These are phyloP conservation scores for Polyommatus iphigenia DNA, from an alignment of 2,888 invertebrate genomes.

Conservation along the genomic window DNA sequence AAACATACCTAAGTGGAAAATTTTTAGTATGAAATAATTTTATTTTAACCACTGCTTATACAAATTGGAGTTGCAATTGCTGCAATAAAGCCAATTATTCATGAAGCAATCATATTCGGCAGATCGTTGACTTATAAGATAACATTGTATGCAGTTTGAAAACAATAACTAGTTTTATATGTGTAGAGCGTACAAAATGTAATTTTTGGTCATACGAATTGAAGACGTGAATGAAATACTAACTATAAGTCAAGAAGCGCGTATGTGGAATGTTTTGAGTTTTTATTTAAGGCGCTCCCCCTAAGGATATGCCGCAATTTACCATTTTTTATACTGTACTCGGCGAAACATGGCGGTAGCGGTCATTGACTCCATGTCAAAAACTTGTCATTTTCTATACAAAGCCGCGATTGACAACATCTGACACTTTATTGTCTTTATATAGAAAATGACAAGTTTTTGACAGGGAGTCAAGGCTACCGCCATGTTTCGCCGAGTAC, in stretches of 20 bases:
- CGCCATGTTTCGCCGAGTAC: no score
- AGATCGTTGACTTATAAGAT: not conserved
- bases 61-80: not conserved
- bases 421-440: no score
- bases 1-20: not conserved
- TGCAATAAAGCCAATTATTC: not conserved
- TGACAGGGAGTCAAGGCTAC: no score
- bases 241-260: not conserved
- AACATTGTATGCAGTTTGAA: slow-evolving; percentile 7
- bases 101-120: not conserved
- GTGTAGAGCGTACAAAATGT: not conserved
- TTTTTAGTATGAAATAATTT: not conserved
- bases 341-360: no score
- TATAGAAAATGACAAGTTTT: no score
- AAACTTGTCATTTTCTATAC: no score
- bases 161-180: slow-evolving; percentile 11
- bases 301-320: no score
- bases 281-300: not conserved
- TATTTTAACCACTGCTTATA: not conserved
- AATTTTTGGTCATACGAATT: slow-evolving; percentile 4
- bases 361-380: no score
- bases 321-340: no score
- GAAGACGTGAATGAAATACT: not conserved
- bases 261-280: not conserved
- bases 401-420: no score